phyloP scores from a whole-genome alignment of 35 echinoderm and acorn worm species.

The Apostichopus japonicus region DNA sequence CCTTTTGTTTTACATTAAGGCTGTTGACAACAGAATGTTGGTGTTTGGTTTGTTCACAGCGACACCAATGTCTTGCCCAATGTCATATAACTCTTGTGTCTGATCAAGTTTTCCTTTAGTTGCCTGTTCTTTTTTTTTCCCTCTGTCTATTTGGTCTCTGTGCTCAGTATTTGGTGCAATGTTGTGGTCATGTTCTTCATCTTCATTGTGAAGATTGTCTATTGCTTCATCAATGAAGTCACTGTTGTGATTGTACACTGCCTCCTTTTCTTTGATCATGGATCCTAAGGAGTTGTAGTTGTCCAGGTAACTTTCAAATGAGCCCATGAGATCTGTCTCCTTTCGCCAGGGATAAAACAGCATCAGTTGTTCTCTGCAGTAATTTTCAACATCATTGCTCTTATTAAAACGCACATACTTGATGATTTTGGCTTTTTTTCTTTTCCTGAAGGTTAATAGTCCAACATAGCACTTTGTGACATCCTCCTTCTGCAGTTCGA shows the following conservation, averaged over 20 bases:
- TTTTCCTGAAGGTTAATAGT: too few relatives aligned
- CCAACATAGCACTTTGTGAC: too few relatives aligned
- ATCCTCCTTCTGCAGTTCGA: too few relatives aligned
- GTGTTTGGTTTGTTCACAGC: background rate
- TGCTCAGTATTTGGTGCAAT: slow-evolving; percentile 55
- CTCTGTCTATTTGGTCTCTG: background rate
- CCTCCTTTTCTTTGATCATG: background rate
- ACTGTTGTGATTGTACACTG: background rate
- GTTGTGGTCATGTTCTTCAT: background rate
- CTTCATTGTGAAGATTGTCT: background rate
- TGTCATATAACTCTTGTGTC: slow-evolving; percentile 36
- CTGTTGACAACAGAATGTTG: background rate
- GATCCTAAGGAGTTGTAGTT: too few relatives aligned
- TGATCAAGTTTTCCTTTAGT: background rate
- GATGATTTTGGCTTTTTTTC: too few relatives aligned
- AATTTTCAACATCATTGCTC: too few relatives aligned
- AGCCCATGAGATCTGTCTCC: too few relatives aligned
- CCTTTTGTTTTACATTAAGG: slow-evolving; percentile 40
- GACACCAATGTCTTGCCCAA: slow-evolving; percentile 53
- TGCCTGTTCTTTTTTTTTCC: background rate
- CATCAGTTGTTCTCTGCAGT: too few relatives aligned
- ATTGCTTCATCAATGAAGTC: background rate
- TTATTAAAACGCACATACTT: too few relatives aligned
- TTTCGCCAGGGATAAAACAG: too few relatives aligned
- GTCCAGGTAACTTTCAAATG: too few relatives aligned